Base-by-base conservation (phyloP, 1,140 invertebrate species). In the Notospermus geniculatus region DNA sequence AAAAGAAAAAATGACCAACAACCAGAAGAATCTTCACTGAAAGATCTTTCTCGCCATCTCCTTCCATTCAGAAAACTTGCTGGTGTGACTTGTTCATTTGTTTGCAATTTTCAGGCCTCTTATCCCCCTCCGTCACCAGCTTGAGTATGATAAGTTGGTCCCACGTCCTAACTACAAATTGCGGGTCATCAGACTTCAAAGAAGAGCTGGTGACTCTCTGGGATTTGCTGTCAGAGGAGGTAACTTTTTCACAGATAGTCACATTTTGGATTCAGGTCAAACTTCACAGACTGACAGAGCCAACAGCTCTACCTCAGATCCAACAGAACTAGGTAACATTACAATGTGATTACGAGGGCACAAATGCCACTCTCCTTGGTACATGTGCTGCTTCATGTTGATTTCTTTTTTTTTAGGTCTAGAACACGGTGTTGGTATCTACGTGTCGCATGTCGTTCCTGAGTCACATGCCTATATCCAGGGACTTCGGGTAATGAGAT, bases 391-490 rank as follows among this genome's bases (percentile, higher is more conserved):
- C 13, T 17, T 15, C 17, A 27, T 45, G 25, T 59, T 46, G 13
- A 1, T 59, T 4, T 28, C 25, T 27, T 17, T 45, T 63, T 32
- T 57, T 67, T 23, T 61, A 58, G 93, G 94, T 2, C 84, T 88
- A 57, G 94, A 97, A 78, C 91, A 95, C 80, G 90, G 91, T 13
- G 91, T 92, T 0, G 94, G 93, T 28, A 91, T 96, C 81, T 97
- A 93, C 83, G 89, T 97, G 32, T 93, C 92, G 13, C 87, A 90
- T 67, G 89, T 97, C 2, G 89, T 93, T 59, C 86, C 87, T 1
- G 89, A 88, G 22, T 92, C 92, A 1, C 91, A 95, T 74, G 92
- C 91, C 9, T 86, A 92, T 69, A 81, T 85, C 41, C 89, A 91
- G 78, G 93, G 93, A 71, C 82, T 97, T 2, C 88, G 87, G 86